Evolutionary conservation across 92 coral and sea anemone genomes (phyloP), one percentile per base, ranked within the genome.

Genomic region (Paramuricea clavata): DNA sequence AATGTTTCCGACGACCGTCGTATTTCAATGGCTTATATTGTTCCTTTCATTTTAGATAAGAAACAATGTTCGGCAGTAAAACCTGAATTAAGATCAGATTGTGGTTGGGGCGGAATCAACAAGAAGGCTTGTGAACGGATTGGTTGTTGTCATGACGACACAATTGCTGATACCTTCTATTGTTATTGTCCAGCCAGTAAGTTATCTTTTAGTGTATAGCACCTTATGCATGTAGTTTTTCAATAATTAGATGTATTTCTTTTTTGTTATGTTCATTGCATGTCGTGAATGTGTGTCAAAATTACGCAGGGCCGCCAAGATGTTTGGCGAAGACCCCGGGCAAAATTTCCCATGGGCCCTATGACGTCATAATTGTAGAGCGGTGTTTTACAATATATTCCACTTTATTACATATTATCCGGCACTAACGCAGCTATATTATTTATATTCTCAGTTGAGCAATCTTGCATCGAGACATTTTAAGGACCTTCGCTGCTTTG

Each of bases 91-190:
- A 90, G 98, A 36, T 74, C 95, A 21, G 98, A 95, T 72, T 95
- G 98, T 82, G 98, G 98, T 0, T 95, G 98, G 98, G 95, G 95
- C 21, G 96, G 96, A 16, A 87, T 95, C 60, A 75, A 89, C 8
- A 65, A 81, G 65, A 79, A 83, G 1, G 56, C 73, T 62, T 95
- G 98, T 41, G 33, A 22, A 2, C 86, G 89, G 60, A 74, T 85
- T 88, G 96, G 95, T 4, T 95, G 98, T 47, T 95, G 98, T 88
- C 93, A 89, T 81, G 98, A 95, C 47, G 78, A 83, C 27, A 49
- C 93, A 50, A 32, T 91, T 27, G 49, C 71, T 5, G 3, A 35
- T 0, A 32, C 89, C 5, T 92, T 89, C 36, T 94, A 41, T 67
- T 95, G 98, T 83, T 95, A 89, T 86, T 95, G 89, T 83, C 83